phyloP scores from a whole-genome alignment of 2,888 invertebrate genomes.

The Eumacrocentrus americanus region DNA sequence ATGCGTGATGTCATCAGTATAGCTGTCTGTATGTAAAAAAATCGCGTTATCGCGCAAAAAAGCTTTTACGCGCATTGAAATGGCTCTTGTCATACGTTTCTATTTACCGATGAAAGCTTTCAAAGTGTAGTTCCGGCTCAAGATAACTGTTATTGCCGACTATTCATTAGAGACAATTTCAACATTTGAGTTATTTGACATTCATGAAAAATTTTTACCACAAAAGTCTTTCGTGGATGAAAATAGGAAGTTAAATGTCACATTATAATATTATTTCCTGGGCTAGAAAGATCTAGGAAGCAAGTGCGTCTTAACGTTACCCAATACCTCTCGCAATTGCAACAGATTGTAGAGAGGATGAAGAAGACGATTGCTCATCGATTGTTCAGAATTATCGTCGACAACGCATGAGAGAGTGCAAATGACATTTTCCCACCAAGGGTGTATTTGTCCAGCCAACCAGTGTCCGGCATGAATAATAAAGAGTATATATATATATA shows the following conservation, averaged over 20 bases:
- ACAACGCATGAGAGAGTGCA: background rate
- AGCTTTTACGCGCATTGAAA: background rate
- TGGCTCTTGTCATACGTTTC: background rate
- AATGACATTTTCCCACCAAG: background rate
- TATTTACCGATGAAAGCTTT: background rate
- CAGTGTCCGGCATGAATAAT: background rate
- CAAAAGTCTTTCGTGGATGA: background rate
- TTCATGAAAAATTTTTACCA: background rate
- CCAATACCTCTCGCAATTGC: background rate
- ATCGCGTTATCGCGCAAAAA: background rate
- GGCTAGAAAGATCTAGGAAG: background rate
- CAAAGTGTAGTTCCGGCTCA: background rate
- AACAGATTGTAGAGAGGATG: background rate
- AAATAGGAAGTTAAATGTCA: slow-evolving; percentile 6
- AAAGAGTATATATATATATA: background rate
- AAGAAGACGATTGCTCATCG: background rate
- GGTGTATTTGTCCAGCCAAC: background rate
- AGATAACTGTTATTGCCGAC: slow-evolving; percentile 26
- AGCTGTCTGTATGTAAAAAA: background rate
- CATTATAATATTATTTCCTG: background rate
- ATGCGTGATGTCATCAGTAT: no score
- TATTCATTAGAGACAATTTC: slow-evolving; percentile 36
- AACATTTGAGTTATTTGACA: background rate
- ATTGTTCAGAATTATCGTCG: background rate
- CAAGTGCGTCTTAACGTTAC: background rate